Percentiles rank a stretch among this genome's conserved stretches.
Conservation (phyloP, 2,888 invertebrate species). For the Cosmia pyralina region DNA sequence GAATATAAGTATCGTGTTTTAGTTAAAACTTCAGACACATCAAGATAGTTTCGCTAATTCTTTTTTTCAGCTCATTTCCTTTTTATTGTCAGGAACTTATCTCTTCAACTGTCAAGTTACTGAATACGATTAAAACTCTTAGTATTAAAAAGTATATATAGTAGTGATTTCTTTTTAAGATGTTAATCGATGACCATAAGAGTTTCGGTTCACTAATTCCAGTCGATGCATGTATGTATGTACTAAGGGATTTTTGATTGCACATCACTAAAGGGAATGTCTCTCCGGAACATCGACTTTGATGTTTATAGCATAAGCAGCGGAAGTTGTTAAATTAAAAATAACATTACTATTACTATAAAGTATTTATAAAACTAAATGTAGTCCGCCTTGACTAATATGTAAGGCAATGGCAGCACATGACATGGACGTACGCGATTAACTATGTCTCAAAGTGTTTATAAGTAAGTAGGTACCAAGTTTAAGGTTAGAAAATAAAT, state of each 20-base stretch:
- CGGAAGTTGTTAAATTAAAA: slow-evolving; percentile 57
- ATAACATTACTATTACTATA: slow-evolving; percentile 28
- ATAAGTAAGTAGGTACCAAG: not conserved
- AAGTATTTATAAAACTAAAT: slow-evolving; percentile 42
- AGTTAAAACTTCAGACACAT: too few relatives aligned
- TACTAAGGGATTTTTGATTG: slow-evolving; percentile 13
- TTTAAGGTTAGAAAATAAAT: slow-evolving; percentile 13
- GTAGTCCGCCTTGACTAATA: slow-evolving; percentile 57
- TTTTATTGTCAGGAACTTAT: too few relatives aligned
- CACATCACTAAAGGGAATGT: slow-evolving; percentile 17
- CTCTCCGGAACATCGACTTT: slow-evolving; percentile 41
- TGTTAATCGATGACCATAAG: slow-evolving; percentile 7
- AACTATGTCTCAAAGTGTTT: slow-evolving; percentile 10
- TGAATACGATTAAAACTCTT: too few relatives aligned
- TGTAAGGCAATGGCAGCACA: slow-evolving; percentile 35
- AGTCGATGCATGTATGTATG: not conserved
- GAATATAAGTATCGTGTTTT: too few relatives aligned
- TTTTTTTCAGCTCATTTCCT: too few relatives aligned
- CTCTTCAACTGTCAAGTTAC: too few relatives aligned
- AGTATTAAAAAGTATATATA: too few relatives aligned
- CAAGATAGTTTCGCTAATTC: too few relatives aligned
- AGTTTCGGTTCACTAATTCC: slow-evolving; percentile 28
- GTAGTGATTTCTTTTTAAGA: not conserved
- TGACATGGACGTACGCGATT: slow-evolving; percentile 13
- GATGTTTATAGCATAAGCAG: slow-evolving; percentile 33